Percentiles rank a stretch among this genome's conserved stretches.
Conservation (phyloP, 2,888 invertebrate species). For the Amphipoea oculea region DNA sequence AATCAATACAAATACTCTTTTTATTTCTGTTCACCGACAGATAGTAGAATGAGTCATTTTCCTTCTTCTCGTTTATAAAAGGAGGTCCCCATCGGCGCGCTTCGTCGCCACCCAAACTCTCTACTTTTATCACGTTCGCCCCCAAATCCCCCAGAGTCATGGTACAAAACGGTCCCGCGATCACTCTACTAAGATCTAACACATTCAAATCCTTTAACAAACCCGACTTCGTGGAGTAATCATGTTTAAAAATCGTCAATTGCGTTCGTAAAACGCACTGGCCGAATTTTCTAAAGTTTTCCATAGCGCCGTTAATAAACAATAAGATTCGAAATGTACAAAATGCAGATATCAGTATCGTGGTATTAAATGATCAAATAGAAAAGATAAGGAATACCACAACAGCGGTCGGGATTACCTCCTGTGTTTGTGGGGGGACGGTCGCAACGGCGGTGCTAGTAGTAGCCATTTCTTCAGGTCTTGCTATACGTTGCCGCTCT, state of each 20-base stretch:
- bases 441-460: constrained; percentile 86
- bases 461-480: constrained; percentile 85
- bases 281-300: constrained; percentile 63
- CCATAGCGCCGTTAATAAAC: constrained; percentile 67
- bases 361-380: constrained; percentile 77
- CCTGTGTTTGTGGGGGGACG: constrained; percentile 81
- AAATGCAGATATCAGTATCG: constrained; percentile 56
- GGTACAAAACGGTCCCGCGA: constrained; percentile 98
- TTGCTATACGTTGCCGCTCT: constrained; percentile 75
- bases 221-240: constrained; percentile 82
- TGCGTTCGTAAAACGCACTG: constrained; percentile 64
- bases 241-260: constrained; percentile 59
- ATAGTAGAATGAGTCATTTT: constrained; percentile 94
- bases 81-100: constrained; percentile 98
- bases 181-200: constrained; percentile 95
- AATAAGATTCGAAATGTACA: constrained; percentile 48
- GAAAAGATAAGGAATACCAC: constrained; percentile 76
- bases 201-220: constrained; percentile 93
- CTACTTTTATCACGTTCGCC: constrained; percentile 98
- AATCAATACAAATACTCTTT: constrained; percentile 96
- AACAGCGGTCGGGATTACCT: constrained; percentile 75
- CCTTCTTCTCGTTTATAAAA: constrained; percentile 92
- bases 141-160: constrained; percentile 98
- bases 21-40: constrained; percentile 98
- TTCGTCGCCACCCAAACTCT: constrained; percentile 96